Evolutionary conservation across 2,797 vertebrate genomes (phyloP).

Genomic region (Malacoraja senta): DNA sequence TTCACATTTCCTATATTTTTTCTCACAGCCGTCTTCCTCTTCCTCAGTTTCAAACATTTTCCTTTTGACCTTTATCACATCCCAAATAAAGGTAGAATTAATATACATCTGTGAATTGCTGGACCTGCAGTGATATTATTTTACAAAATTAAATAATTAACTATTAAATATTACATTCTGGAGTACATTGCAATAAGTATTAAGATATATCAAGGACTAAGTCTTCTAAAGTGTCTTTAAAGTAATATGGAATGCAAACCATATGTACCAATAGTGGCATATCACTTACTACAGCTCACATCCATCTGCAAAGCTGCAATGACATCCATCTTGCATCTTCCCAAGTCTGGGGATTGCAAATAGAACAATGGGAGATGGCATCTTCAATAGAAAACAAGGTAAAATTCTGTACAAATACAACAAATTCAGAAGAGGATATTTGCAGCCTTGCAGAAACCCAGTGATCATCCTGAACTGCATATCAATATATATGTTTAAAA

Average conservation of each 20-base stretch:
- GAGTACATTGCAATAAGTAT: not conserved
- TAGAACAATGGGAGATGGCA: not conserved
- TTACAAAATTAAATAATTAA: not conserved
- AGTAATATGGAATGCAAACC: not conserved
- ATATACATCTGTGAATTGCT: not conserved
- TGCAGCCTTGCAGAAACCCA: not conserved
- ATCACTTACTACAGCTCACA: constrained; percentile 20
- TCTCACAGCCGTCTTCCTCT: constrained; percentile 82
- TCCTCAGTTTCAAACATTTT: constrained; percentile 76
- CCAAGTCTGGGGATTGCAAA: not conserved
- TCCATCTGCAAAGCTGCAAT: constrained; percentile 13
- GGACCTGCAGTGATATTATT: not conserved
- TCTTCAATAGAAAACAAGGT: not conserved
- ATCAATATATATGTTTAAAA: not conserved
- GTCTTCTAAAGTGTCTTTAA: not conserved
- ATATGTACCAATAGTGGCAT: not conserved
- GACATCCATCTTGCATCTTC: not conserved
- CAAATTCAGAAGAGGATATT: not conserved
- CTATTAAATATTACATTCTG: not conserved
- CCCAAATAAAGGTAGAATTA: constrained; percentile 39
- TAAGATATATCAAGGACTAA: too few species aligned
- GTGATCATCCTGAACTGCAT: not conserved
- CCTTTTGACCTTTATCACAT: constrained; percentile 69
- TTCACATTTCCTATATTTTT: constrained; percentile 94
- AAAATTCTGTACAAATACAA: not conserved